Conservation (phyloP, 1,140 invertebrate genomes). For the Stegodyphus dumicola region DNA sequence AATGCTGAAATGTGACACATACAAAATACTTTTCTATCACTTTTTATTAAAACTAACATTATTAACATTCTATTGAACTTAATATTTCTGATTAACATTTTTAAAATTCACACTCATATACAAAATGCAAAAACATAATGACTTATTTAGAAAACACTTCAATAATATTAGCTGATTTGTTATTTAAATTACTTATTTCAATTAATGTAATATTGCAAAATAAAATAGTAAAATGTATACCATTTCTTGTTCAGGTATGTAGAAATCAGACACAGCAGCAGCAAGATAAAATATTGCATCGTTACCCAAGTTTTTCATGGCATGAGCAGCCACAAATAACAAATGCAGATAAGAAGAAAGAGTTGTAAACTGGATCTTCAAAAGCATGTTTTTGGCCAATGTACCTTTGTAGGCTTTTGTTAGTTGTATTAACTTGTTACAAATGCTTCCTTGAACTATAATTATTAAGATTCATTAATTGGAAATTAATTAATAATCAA, state of each 20-base stretch:
- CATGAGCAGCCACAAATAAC: slow-evolving; percentile 81
- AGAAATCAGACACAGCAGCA: slow-evolving; percentile 99
- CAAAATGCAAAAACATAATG: too few species aligned
- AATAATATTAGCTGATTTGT: too few species aligned
- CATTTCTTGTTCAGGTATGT: slow-evolving; percentile 92
- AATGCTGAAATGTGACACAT: too few species aligned
- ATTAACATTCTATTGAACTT: too few species aligned
- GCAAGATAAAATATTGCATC: slow-evolving; percentile 90
- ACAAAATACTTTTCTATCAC: too few species aligned
- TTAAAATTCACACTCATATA: too few species aligned
- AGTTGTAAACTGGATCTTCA: slow-evolving; percentile 84
- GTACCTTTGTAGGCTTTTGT: slow-evolving; percentile 14
- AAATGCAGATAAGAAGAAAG: slow-evolving; percentile 95
- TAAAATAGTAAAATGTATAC: slow-evolving; percentile 69
- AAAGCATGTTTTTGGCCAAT: slow-evolving; percentile 70
- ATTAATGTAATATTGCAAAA: too few species aligned
- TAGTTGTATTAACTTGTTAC: slow-evolving; percentile 10
- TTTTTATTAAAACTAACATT: too few species aligned
- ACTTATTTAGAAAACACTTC: too few species aligned
- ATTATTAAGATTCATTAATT: background rate
- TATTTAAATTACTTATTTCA: too few species aligned
- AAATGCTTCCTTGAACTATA: slow-evolving; percentile 38
- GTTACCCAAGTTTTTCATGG: slow-evolving; percentile 76
- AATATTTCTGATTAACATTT: too few species aligned
- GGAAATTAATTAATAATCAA: too few species aligned